Evolutionary conservation across 2,888 invertebrate genomes (phyloP).

Genomic region (Autographa pulchrina): DNA sequence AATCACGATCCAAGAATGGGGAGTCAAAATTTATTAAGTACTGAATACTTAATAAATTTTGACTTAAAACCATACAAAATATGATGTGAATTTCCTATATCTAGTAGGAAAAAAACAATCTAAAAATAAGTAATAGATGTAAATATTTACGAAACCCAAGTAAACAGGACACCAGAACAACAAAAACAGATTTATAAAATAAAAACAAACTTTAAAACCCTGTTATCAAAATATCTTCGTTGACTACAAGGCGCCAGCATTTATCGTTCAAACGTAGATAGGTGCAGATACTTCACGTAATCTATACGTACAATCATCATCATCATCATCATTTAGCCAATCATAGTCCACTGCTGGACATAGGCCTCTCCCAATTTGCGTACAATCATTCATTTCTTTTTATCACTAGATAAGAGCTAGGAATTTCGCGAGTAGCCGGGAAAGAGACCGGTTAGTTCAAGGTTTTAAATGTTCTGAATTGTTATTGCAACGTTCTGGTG

Average conservation of each 20-base stretch:
- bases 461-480: constrained; percentile 32
- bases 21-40: too few relatives aligned
- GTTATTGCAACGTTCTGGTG: constrained; percentile 11
- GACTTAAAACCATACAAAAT: too few relatives aligned
- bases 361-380: too few relatives aligned
- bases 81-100: too few relatives aligned
- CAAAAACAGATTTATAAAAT: background rate
- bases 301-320: constrained; percentile 20
- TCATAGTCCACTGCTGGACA: too few relatives aligned
- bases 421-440: constrained; percentile 36
- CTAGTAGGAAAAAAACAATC: too few relatives aligned
- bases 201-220: constrained; percentile 40
- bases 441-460: constrained; percentile 23
- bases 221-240: constrained; percentile 38
- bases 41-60: too few relatives aligned
- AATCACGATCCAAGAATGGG: too few relatives aligned
- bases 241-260: constrained; percentile 48
- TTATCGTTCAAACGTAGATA: constrained; percentile 39
- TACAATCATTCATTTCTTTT: constrained; percentile 29
- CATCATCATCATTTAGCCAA: too few relatives aligned
- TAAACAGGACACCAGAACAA: background rate
- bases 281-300: constrained; percentile 30
- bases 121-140: too few relatives aligned
- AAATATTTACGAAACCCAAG: background rate
- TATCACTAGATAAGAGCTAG: constrained; percentile 37